Conservation (phyloP, 2,888 invertebrate genomes). For the Zaprionus obscuricornis region DNA sequence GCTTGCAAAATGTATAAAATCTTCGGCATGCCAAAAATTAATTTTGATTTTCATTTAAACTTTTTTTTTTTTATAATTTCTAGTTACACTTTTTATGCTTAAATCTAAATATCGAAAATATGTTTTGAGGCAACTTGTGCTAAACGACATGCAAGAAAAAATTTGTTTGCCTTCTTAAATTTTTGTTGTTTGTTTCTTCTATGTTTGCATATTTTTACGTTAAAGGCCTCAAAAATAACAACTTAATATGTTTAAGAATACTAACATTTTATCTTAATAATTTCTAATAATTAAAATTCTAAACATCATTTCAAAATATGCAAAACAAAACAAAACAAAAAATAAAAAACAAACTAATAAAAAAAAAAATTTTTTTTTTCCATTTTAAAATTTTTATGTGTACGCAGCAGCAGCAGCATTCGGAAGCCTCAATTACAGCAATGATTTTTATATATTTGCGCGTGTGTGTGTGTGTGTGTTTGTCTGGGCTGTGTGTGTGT, state of each 20-base stretch:
- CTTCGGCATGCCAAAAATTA: too few species aligned
- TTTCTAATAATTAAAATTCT: too few species aligned
- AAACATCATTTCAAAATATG: too few species aligned
- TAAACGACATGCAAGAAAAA: slow-evolving; percentile 22
- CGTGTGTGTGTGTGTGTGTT: too few species aligned
- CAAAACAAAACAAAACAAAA: slow-evolving; percentile 30
- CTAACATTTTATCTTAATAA: slow-evolving; percentile 58
- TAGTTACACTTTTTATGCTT: slow-evolving; percentile 9
- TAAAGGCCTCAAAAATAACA: slow-evolving; percentile 75
- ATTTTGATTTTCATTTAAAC: too few species aligned
- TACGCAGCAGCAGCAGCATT: too few species aligned
- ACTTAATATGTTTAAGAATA: slow-evolving; percentile 66
- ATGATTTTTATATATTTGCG: background rate
- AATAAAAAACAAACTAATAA: slow-evolving; percentile 30
- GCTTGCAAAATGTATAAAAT: too few species aligned
- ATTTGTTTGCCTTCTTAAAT: too few species aligned
- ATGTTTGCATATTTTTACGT: slow-evolving; percentile 39
- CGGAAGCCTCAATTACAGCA: background rate
- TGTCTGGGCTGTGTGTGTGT: too few species aligned
- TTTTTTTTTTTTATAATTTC: background rate
- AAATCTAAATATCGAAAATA: slow-evolving; percentile 32
- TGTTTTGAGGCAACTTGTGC: slow-evolving; percentile 53
- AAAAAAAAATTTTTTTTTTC: slow-evolving; percentile 23
- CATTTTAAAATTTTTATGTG: too few species aligned
- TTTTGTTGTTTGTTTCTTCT: slow-evolving; percentile 14